Base-by-base conservation (phyloP, 2,113 vertebrate genomes). In the Dromiciops gliroides region DNA sequence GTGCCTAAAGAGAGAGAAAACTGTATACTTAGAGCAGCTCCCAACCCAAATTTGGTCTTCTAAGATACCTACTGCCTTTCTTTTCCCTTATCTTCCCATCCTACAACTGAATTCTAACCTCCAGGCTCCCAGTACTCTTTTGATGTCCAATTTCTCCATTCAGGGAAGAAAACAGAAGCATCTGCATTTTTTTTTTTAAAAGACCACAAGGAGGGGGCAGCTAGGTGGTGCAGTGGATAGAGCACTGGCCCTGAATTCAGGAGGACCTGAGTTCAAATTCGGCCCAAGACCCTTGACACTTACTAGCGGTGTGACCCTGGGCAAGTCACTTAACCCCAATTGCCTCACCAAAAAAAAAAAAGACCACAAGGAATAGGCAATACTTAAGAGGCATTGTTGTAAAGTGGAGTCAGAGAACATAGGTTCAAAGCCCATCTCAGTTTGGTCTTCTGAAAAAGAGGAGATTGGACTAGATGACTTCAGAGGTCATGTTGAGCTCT, bases 121-220 rank as follows among this genome's bases (percentile, higher is more conserved):
- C 14, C 31, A n/a, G 51, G 23, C 60, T 12, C 48, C 44, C 48
- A 95, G 56, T 88, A 48, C 23, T 95, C 49, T 90, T 91, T 47
- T 67, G 12, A 28, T 96, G 19, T 14, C 50, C 44, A 9, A 23
- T 11, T 8, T 92, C 94, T 22, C 91, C 48, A 92, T 48, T 26
- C 50, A 10, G 60, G 50, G 53, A 93, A 92, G 93, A 49, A 95
- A 48, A 94, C 52, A 89, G 92, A 92, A 93, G 75, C 26, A 14
- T 95, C 47, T 93, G 60, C 49, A 92, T 8, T 89, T n/a, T 56
- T n/a, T n/a, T n/a, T n/a, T n/a, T n/a, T 56, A 95, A 95, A 50
- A 10, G 50, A 50, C 50, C 50, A 94, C 93, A 92, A 31, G 44
- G 37, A n/a, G n/a, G n/a, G n/a, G n/a, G n/a, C n/a, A n/a, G n/a